Evolutionary conservation across 2,888 invertebrate genomes (phyloP).

Genomic region (Spodoptera littoralis): DNA sequence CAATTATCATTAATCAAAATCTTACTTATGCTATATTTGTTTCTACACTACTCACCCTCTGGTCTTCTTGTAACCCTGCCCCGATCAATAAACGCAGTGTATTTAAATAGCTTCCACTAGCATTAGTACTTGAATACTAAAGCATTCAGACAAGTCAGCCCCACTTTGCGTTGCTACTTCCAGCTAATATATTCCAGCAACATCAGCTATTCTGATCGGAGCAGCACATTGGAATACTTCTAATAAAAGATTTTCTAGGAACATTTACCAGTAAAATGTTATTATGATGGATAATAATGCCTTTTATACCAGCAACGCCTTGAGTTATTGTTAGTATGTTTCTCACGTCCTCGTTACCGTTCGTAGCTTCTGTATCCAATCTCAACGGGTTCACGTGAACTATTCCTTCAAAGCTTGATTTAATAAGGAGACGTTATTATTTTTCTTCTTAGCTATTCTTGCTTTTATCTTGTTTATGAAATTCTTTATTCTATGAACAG

Average conservation of each 20-base stretch:
- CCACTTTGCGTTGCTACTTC: too few relatives aligned
- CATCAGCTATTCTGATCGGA: too few relatives aligned
- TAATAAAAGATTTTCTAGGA: background rate
- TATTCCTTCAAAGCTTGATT: conserved; percentile 31
- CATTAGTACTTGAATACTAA: background rate
- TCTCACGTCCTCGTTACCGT: conserved; percentile 23
- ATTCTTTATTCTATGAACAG: background rate
- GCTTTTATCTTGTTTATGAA: conserved; percentile 5
- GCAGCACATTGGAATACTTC: background rate
- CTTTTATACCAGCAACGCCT: conserved; percentile 2
- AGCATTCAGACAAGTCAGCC: too few relatives aligned
- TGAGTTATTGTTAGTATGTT: conserved; percentile 23
- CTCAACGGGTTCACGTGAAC: conserved; percentile 28
- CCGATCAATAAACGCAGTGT: background rate
- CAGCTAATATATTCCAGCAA: too few relatives aligned
- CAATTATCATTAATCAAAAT: too few relatives aligned
- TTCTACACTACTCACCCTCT: background rate
- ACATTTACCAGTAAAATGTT: background rate
- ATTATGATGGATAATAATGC: conserved; percentile 1
- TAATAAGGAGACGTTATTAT: conserved; percentile 22
- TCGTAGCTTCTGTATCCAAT: conserved; percentile 32
- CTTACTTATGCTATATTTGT: background rate
- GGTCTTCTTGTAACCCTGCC: background rate
- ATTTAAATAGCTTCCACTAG: background rate
- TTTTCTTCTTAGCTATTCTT: conserved; percentile 11